Evolutionary conservation across 2,113 vertebrate species (phyloP), one percentile per base, ranked within the genome.

Genomic region (Rhabdomys dilectus): DNA sequence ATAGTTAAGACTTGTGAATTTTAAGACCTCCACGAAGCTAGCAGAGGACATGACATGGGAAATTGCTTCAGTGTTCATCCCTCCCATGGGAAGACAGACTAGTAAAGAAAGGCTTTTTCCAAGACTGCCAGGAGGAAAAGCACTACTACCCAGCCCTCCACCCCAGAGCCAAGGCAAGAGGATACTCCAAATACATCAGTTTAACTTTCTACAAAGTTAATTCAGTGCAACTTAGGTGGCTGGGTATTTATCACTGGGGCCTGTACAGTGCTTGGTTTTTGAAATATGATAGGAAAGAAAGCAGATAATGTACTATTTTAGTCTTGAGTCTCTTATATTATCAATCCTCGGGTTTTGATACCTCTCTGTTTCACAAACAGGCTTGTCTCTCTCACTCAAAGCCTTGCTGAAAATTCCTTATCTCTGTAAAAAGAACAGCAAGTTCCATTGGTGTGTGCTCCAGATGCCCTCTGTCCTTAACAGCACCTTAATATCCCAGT

Each of bases 1-100:
- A 96, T 95, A 95, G 64, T 94, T 96, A 91, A 94, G 66, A 94
- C 17, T 78, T 92, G 81, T 78, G 92, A 96, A 91, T 93, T 95
- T 96, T 97, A 96, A 93, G 88, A 94, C 66, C 26, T 70, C 45
- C n/a, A 4, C 4, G 31, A 92, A 73, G n/a, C n/a, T 24, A 5
- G 19, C 34, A 76, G 1, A 81, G 51, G 72, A 64, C 45, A 3
- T 2, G 9, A 31, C 31, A 51, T 34, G 62, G 45, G 62, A 92
- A 96, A 97, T 34, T 60, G 56, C 60, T 77, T 29, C 64, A 66
- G 31, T 75, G 8, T 82, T 56, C 39, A 96, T 92, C 31, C 39
- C 29, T 31, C 51, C 75, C 34, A 36, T 22, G 81, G 48, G 75
- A 91, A 45, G 51, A 34, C 8, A 62, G 36, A 64, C 58, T n/a